Conservation (phyloP, 2,888 invertebrate genomes). For the Shargacucullia verbasci region DNA sequence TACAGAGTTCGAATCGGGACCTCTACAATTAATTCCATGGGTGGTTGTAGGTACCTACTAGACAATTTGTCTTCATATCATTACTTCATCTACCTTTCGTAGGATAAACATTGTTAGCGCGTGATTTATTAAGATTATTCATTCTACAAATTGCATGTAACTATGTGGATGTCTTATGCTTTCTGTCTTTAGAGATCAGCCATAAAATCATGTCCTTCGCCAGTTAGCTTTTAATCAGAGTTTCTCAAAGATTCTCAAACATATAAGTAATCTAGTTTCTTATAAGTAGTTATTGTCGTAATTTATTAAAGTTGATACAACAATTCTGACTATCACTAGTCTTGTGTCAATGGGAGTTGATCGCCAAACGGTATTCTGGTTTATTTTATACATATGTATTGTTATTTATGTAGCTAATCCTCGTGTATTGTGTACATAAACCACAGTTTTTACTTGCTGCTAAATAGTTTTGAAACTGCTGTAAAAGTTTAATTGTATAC, state of each 20-base stretch:
- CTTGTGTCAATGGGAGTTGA: constrained; percentile 44
- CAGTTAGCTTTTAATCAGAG: constrained; percentile 50
- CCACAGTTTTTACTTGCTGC: constrained; percentile 11
- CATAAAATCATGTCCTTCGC: constrained; percentile 24
- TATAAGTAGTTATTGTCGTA: constrained; percentile 47
- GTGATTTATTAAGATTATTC: too few species aligned
- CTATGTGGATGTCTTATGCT: too few species aligned
- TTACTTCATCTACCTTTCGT: too few species aligned
- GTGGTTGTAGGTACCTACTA: too few species aligned
- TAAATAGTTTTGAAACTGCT: constrained; percentile 19
- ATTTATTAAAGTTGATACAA: constrained; percentile 62
- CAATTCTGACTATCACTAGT: constrained; percentile 67
- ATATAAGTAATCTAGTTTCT: constrained; percentile 28
- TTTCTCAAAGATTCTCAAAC: constrained; percentile 61
- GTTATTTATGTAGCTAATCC: constrained; percentile 33
- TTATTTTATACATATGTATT: constrained; percentile 14
- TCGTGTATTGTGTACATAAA: constrained; percentile 48
- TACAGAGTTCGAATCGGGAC: too few species aligned
- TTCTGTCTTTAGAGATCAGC: constrained; percentile 10
- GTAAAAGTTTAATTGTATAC: not conserved
- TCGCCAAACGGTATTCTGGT: constrained; percentile 20
- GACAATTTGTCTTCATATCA: too few species aligned
- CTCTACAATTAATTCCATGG: too few species aligned
- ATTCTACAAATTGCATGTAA: too few species aligned
- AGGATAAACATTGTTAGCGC: too few species aligned